Evolutionary conservation across 2,888 invertebrate genomes (phyloP).

Genomic region (Hypselothyrea guttata): DNA sequence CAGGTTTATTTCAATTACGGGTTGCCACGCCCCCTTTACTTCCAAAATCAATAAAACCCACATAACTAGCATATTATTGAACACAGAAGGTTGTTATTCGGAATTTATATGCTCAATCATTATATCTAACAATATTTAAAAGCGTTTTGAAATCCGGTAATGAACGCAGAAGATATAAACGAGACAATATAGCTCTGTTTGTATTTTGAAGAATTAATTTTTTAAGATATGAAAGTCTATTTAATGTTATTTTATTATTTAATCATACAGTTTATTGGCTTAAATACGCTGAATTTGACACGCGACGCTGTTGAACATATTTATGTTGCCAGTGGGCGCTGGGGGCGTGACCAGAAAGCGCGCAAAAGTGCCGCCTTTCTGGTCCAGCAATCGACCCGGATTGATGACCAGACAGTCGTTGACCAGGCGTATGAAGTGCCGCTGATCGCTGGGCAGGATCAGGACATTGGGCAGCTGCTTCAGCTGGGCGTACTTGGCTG

Average conservation of each 20-base stretch:
- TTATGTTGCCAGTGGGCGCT: conserved; percentile 75
- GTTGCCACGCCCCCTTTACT: too few relatives aligned
- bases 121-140: too few relatives aligned
- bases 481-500: conserved; percentile 88
- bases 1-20: too few relatives aligned
- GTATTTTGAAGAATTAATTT: too few relatives aligned
- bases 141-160: too few relatives aligned
- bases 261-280: conserved; percentile 12
- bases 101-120: too few relatives aligned
- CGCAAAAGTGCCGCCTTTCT: conserved; percentile 89
- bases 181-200: too few relatives aligned
- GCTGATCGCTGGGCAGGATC: conserved; percentile 92
- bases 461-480: conserved; percentile 90
- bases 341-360: conserved; percentile 85
- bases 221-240: too few relatives aligned
- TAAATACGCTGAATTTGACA: conserved; percentile 82
- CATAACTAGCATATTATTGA: too few relatives aligned
- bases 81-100: too few relatives aligned
- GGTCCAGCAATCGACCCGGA: conserved; percentile 91
- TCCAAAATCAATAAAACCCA: too few relatives aligned
- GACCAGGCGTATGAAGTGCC: conserved; percentile 91
- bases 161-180: too few relatives aligned
- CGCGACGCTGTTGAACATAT: conserved; percentile 81
- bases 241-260: background rate
- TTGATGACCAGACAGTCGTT: conserved; percentile 91